Conservation (phyloP, 2,888 invertebrate genomes). For the Mesodorylaimus sp. region DNA sequence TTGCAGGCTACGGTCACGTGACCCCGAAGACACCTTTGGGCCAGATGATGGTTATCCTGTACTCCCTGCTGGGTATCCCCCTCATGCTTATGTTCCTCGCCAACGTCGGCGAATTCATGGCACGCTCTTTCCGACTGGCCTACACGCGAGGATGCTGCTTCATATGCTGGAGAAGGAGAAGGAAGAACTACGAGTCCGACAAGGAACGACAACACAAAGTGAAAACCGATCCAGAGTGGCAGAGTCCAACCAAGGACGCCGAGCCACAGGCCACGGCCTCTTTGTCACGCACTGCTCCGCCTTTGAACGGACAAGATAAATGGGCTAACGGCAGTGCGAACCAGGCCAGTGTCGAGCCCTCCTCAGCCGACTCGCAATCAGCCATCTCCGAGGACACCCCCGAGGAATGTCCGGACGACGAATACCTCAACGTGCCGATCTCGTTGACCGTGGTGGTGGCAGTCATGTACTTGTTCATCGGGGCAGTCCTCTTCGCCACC, state of each 20-base stretch:
- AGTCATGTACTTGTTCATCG: constrained; percentile 11
- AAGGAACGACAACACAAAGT: too few relatives aligned
- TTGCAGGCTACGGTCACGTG: constrained; percentile 25
- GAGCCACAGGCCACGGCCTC: too few relatives aligned
- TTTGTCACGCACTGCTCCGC: too few relatives aligned
- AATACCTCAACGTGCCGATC: constrained; percentile 12
- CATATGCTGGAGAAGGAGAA: constrained; percentile 1
- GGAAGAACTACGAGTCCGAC: not conserved
- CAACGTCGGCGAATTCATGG: constrained; percentile 13
- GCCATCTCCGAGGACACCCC: too few relatives aligned
- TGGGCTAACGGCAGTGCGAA: not conserved
- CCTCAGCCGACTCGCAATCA: too few relatives aligned
- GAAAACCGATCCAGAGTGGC: too few relatives aligned
- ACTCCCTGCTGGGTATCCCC: constrained; percentile 12
- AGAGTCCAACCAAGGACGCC: too few relatives aligned
- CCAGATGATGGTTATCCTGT: constrained; percentile 10
- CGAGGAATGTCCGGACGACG: constrained; percentile 8
- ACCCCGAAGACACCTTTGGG: constrained; percentile 17
- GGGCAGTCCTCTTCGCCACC: constrained; percentile 12
- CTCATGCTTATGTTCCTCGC: constrained; percentile 13
- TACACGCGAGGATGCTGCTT: constrained; percentile 9
- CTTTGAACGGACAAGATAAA: too few relatives aligned
- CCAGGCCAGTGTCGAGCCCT: not conserved
- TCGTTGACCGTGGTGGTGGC: constrained; percentile 12
- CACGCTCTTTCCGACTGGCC: constrained; percentile 4